Percentiles rank a stretch among this genome's conserved stretches.
Evolutionary conservation across 2,797 vertebrate species (phyloP).

Genomic region (Diglossa cyanea): DNA sequence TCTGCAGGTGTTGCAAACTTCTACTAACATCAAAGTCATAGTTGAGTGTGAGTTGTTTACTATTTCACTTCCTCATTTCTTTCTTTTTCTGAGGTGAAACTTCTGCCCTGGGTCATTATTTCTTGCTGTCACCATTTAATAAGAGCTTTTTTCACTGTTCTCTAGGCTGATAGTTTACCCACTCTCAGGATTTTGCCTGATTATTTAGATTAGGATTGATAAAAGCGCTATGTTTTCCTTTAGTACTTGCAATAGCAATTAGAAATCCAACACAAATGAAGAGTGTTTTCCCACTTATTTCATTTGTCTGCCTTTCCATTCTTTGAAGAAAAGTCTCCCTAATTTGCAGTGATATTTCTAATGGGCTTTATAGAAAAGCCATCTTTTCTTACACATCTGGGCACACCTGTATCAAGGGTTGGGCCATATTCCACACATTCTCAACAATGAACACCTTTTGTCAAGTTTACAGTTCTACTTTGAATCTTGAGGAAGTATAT

Average conservation of each 20-base stretch:
- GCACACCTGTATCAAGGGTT: background rate
- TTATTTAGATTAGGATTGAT: background rate
- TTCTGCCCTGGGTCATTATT: background rate
- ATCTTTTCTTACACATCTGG: background rate
- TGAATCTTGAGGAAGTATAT: background rate
- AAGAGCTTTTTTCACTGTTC: background rate
- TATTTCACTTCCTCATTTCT: background rate
- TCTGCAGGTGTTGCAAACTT: background rate
- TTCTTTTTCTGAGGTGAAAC: background rate
- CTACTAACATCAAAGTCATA: background rate
- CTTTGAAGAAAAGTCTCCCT: background rate
- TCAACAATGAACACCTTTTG: background rate
- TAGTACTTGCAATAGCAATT: background rate
- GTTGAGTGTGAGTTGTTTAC: background rate
- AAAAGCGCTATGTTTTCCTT: background rate
- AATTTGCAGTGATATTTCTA: background rate
- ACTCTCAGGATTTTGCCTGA: background rate
- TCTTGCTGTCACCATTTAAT: background rate
- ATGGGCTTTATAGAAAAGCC: background rate
- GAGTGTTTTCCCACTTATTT: background rate
- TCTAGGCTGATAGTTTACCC: background rate
- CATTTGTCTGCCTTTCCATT: background rate
- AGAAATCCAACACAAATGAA: accelerated
- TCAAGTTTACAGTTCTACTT: background rate
- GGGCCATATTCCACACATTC: background rate